Percentiles rank a stretch among this genome's conserved stretches.
Evolutionary conservation across 2,113 vertebrate genomes (phyloP).

Genomic region (Bubo bubo): DNA sequence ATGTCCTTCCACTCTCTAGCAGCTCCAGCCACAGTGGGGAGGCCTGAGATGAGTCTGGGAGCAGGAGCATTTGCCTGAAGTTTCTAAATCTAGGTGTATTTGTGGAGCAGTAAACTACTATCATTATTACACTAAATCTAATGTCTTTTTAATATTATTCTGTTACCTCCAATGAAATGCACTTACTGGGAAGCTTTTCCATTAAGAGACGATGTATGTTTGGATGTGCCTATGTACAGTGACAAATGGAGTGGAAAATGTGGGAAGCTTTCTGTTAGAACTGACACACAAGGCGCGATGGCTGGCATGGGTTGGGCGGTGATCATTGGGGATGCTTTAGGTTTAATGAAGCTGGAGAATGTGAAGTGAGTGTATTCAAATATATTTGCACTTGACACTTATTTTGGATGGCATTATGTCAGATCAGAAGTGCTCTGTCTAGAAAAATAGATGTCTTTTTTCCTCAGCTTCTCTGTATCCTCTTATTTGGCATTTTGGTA

Average conservation of each 20-base stretch:
- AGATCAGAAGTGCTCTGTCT: not conserved
- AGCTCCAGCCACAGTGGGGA: not conserved
- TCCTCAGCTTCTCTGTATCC: not conserved
- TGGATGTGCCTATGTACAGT: not conserved
- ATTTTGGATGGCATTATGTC: not conserved
- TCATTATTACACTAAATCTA: not conserved
- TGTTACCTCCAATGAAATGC: not conserved
- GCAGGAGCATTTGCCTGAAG: not conserved
- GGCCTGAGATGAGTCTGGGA: not conserved
- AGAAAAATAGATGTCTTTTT: not conserved
- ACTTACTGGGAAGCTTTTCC: not conserved
- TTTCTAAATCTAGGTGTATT: not conserved
- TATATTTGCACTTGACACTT: not conserved
- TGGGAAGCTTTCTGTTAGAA: not conserved
- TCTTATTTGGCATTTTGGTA: not conserved
- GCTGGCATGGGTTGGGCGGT: fast-evolving
- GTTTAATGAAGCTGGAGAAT: not conserved
- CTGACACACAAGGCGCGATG: fast-evolving
- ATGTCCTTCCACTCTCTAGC: not conserved
- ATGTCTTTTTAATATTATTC: not conserved
- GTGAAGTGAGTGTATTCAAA: not conserved
- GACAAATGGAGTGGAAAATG: not conserved
- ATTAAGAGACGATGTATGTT: fast-evolving
- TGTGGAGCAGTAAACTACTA: not conserved
- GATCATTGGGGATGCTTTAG: not conserved